These are phyloP conservation scores for Drosophila ficusphila DNA, from an alignment of 1,140 invertebrate genomes.

Conservation along the genomic window DNA sequence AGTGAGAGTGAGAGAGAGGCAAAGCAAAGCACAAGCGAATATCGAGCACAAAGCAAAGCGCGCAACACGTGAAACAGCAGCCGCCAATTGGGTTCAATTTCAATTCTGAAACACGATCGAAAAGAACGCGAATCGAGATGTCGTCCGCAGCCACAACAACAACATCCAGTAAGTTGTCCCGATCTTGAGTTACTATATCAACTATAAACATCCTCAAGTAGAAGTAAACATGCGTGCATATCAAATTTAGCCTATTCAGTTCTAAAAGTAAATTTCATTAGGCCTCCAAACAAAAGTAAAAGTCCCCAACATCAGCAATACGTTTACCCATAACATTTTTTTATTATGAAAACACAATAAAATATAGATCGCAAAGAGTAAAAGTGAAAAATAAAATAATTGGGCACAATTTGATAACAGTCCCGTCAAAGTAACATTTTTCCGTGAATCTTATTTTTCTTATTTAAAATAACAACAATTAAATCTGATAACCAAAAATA, in stretches of 20 bases:
- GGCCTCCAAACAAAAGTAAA: no score
- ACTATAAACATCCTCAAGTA: background rate
- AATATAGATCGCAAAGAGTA: no score
- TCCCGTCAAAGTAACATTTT: no score
- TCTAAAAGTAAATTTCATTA: no score
- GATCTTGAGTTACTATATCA: background rate
- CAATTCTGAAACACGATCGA: slow-evolving; percentile 5
- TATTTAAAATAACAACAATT: background rate
- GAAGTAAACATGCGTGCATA: background rate
- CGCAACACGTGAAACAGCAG: slow-evolving; percentile 56
- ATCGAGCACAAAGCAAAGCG: slow-evolving; percentile 49
- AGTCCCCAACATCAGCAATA: no score
- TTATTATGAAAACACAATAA: no score
- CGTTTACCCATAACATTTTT: no score
- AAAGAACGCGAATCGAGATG: slow-evolving; percentile 4
- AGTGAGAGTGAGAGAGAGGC: background rate
- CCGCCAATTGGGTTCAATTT: slow-evolving; percentile 41
- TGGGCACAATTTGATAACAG: no score
- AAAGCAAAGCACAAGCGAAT: slow-evolving; percentile 31
- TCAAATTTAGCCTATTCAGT: background rate
- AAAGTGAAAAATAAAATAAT: no score
- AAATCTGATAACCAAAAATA: background rate
- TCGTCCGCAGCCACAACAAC: slow-evolving; percentile 22
- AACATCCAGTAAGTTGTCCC: slow-evolving; percentile 62
- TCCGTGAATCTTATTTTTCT: no score